Percentiles rank a stretch among this genome's conserved stretches.
phyloP scores from a whole-genome alignment of 2,113 vertebrate genomes.

The Asarcornis scutulata region DNA sequence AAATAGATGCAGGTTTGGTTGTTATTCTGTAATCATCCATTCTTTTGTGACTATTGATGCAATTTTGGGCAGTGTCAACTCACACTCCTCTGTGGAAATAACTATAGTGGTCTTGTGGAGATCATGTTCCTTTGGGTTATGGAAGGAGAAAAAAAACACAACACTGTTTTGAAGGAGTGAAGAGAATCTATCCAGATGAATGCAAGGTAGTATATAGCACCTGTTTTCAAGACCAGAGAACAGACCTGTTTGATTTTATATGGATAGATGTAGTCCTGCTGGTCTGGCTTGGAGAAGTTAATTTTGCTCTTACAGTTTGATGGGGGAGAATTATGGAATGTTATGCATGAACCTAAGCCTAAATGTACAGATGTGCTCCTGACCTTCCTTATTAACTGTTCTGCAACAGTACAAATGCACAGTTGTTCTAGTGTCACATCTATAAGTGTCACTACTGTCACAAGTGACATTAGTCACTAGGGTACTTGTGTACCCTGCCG shows the following conservation, averaged over 20 bases:
- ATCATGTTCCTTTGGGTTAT: not conserved
- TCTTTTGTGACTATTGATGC: not conserved
- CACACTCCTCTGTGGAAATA: not conserved
- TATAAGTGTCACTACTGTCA: not conserved
- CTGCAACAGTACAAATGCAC: not conserved
- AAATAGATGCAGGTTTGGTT: not conserved
- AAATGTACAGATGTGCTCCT: not conserved
- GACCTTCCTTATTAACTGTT: not conserved
- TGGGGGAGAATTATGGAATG: not conserved
- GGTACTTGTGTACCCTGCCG: not conserved
- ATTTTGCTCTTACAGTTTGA: not conserved
- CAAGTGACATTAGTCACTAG: too few relatives aligned
- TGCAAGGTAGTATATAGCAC: not conserved
- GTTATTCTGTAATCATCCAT: not conserved
- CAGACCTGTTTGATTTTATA: not conserved
- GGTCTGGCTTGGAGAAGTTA: not conserved
- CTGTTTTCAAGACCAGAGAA: not conserved
- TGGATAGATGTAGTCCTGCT: not conserved
- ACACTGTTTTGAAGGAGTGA: not conserved
- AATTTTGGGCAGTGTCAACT: not conserved
- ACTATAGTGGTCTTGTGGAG: not conserved
- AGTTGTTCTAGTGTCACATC: too few relatives aligned
- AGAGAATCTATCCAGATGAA: not conserved
- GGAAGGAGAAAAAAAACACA: not conserved
- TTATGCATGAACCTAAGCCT: not conserved